Percentiles rank a stretch among this genome's conserved stretches.
Conservation (phyloP, 2,888 invertebrate species). For the Limenitis camilla region DNA sequence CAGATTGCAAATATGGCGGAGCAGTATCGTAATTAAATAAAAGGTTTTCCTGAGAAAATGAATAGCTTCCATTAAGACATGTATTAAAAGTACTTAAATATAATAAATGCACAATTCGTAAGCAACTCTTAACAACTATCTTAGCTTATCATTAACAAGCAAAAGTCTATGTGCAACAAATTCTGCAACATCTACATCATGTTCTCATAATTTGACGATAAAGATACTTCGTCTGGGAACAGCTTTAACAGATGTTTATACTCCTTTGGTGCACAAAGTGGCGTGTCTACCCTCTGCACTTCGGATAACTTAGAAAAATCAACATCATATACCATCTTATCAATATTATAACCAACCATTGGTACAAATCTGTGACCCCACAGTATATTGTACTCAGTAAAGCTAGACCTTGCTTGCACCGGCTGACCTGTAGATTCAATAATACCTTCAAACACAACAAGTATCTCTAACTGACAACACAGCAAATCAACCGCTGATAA, state of each 20-base stretch:
- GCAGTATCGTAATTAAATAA: too few species aligned
- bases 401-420: slow-evolving; percentile 88
- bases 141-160: too few species aligned
- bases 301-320: slow-evolving; percentile 92
- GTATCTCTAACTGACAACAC: slow-evolving; percentile 87
- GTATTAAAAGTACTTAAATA: too few species aligned
- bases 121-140: too few species aligned
- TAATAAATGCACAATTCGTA: too few species aligned
- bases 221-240: neutral
- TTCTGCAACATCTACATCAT: neutral
- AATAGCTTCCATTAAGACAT: too few species aligned
- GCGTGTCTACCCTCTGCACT: slow-evolving; percentile 88
- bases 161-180: too few species aligned
- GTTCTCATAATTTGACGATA: slow-evolving; percentile 1
- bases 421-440: slow-evolving; percentile 91
- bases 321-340: slow-evolving; percentile 83
- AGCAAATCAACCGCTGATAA: slow-evolving; percentile 92
- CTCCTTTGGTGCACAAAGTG: slow-evolving; percentile 86
- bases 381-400: slow-evolving; percentile 84
- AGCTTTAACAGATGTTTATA: slow-evolving; percentile 44
- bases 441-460: slow-evolving; percentile 91
- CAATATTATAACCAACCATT: slow-evolving; percentile 82
- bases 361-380: slow-evolving; percentile 92
- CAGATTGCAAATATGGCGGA: too few species aligned
- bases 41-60: too few species aligned